A percentile compares a stretch with the other conserved stretches of the same genome.
Conservation (phyloP, 2,113 vertebrate species). For the Lycaon pictus region DNA sequence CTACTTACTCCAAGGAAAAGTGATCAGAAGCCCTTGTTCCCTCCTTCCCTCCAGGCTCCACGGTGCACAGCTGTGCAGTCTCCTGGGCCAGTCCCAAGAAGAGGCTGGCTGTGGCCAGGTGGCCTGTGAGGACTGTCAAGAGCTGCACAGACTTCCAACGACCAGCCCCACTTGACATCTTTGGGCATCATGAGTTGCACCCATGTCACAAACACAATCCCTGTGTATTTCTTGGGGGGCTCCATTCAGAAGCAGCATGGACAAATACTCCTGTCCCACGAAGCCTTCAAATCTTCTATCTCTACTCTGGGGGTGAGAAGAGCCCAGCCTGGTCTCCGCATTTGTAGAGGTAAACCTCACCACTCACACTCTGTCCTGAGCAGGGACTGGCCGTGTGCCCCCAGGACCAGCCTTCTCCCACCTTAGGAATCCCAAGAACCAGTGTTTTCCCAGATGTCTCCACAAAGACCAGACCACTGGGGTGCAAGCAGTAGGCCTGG, state of each 20-base stretch:
- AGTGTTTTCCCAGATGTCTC: neutral
- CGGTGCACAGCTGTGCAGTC: rapidly evolving
- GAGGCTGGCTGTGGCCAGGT: neutral
- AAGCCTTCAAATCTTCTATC: neutral
- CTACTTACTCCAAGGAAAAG: neutral
- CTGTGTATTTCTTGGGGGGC: neutral
- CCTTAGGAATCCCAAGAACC: neutral
- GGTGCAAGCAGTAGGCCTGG: no score
- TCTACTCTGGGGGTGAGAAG: neutral
- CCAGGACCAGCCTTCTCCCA: neutral
- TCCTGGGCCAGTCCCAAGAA: rapidly evolving
- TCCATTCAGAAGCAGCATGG: neutral
- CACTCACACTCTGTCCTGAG: neutral
- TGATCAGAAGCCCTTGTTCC: no score
- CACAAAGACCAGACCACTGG: neutral
- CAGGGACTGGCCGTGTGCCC: no score
- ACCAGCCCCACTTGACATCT: neutral
- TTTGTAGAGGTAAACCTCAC: neutral
- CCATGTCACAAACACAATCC: neutral
- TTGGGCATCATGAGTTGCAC: neutral
- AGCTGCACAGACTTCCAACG: neutral
- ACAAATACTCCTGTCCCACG: neutral
- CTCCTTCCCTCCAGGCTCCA: neutral
- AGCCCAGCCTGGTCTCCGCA: neutral
- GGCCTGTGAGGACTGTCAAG: neutral